phyloP scores from a whole-genome alignment of 2,888 invertebrate genomes.

The Aradus depressus region DNA sequence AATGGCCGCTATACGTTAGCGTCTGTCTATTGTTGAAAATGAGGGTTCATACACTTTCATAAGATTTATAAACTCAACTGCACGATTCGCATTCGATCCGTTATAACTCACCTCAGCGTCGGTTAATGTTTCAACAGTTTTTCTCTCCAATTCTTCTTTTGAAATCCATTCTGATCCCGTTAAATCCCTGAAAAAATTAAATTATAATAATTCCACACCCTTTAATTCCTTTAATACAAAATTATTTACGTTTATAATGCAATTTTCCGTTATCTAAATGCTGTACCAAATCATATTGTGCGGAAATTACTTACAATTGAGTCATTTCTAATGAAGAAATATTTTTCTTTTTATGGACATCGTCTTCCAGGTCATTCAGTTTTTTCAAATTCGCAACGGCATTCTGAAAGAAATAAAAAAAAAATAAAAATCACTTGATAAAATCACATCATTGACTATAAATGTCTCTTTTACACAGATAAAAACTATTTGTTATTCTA shows the following conservation, averaged over 20 bases:
- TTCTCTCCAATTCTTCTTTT: slow-evolving; percentile 51
- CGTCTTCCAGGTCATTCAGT: slow-evolving; percentile 57
- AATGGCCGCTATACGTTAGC: too few species aligned
- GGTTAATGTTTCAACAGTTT: slow-evolving; percentile 38
- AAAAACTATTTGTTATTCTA: background rate
- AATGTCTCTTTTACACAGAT: background rate
- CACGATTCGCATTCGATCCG: slow-evolving; percentile 1
- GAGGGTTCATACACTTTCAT: too few species aligned
- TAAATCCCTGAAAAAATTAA: slow-evolving; percentile 39
- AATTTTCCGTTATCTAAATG: too few species aligned
- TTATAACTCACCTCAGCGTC: slow-evolving; percentile 43
- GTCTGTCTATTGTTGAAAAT: too few species aligned
- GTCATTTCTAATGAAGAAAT: background rate
- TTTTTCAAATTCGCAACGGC: slow-evolving; percentile 56
- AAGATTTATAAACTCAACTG: too few species aligned
- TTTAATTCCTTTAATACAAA: slow-evolving; percentile 1
- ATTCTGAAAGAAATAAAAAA: slow-evolving; percentile 39
- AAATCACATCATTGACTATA: background rate
- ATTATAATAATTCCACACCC: slow-evolving; percentile 13
- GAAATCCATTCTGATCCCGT: slow-evolving; percentile 52
- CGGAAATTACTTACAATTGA: slow-evolving; percentile 44
- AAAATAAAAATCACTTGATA: slow-evolving; percentile 6
- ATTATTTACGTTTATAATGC: too few species aligned
- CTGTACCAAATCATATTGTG: too few species aligned
- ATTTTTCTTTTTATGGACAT: background rate